Base-by-base conservation (phyloP, 2,113 vertebrate genomes). In the Papio anubis region DNA sequence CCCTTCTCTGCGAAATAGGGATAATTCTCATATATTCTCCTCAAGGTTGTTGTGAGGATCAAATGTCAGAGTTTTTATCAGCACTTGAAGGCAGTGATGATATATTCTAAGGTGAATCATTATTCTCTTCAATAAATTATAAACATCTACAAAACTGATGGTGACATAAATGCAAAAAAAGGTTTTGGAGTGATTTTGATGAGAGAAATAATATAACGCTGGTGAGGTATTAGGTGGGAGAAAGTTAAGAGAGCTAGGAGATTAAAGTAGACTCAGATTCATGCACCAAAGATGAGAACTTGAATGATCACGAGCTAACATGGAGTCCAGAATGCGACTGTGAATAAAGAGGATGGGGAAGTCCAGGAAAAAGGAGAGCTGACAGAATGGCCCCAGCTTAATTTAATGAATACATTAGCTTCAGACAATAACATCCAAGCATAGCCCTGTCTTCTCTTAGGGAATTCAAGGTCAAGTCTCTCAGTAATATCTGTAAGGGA, bases 341-440 rank as follows among this genome's bases (percentile, higher is more conserved):
- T 14, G 21, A 70, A 93, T 70, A 30, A 59, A 40, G n/a, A 50
- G 23, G 1, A 18, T 12, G 12, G 52, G 25, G 45, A 55, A 38
- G 70, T 11, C 18, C 13, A 6, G 10, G 59, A 68, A 50, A 35
- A 68, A 35, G 18, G 8, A 40, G 20, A 4, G 66, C 9, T 86
- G 76, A 95, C 32, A 10, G 1, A 94, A 45, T n/a, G 52, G 14
- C 48, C 52, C n/a, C 91, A 25, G 55, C 25, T 50, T 35, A 83
- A 88, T 83, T 32, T 80, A 80, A 81, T 70, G 94, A 95, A 91
- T 78, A 72, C 66, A 96, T 92, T 57, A 94, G 88, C 72, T 87
- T 25, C 73, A 92, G 45, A 48, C 35, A 35, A 83, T 50, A 80
- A 25, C 0, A 1, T 17, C 35, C 64, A 95, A 45, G 21, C 21